Base-by-base conservation (phyloP, 1,140 invertebrate genomes). In the Drosophila nasuta region DNA sequence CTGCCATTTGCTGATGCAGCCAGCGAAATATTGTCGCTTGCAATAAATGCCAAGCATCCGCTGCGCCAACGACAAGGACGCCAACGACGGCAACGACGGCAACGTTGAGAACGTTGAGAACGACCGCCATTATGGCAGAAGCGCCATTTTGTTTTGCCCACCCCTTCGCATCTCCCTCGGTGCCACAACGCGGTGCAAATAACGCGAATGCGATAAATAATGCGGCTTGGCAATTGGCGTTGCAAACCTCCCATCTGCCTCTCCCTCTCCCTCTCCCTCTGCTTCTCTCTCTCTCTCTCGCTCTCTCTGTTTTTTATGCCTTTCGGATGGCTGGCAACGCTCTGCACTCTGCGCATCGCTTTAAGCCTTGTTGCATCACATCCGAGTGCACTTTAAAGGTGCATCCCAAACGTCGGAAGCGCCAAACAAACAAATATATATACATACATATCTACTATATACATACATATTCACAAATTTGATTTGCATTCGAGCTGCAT, bases 31-130 rank as follows among this genome's bases (percentile, higher is more conserved):
- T 88, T 88, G 83, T 83, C 83, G 83, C 83, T 79, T 81, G 83
- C 80, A 88, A 88, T 88, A 88, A 88, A 88, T 88, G 83, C 79
- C 83, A 88, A 88, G 80, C 83, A 80, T 88, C 83, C 83, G 83
- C 77, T 87, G 83, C 83, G 83, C 81, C 83, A 81, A 54, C 65
- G 67, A 76, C 71, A 72, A 63, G 51, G 54, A 70, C 72, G 57
- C 17, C 75, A 48, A n/a, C 65, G 73, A 66, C 43, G 51, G 13
- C 45, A 46, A 74, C 57, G 69, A 30, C 51, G n/a, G 0, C 35
- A 33, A 33, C 30, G 30, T 6, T 33, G 30, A 38, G 11, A 28
- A 35, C 30, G 30, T 38, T 28, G 33, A 57, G 30, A 30, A 57
- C 54, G 74, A 75, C 75, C 78, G 82, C 78, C 78, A 86, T 86